phyloP scores from a whole-genome alignment of 2,113 vertebrate species.

The Triplophysa tibetana region DNA sequence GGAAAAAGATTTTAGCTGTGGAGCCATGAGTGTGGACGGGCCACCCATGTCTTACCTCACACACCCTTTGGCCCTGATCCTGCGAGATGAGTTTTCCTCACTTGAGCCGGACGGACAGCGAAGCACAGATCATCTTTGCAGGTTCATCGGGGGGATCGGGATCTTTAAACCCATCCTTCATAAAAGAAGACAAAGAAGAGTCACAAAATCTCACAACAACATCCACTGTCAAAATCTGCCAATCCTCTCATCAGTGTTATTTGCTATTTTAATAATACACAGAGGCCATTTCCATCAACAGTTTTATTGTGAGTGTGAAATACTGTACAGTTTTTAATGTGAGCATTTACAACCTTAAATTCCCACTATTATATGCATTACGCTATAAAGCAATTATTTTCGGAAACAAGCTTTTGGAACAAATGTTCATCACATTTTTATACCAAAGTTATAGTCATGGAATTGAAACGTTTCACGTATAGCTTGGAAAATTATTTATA shows the following conservation, averaged over 20 bases:
- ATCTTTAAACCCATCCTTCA: not conserved
- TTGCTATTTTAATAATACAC: not conserved
- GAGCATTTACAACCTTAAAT: not conserved
- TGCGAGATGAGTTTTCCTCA: constrained; percentile 72
- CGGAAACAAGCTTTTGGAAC: too few species aligned
- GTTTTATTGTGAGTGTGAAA: not conserved
- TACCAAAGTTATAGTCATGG: too few species aligned
- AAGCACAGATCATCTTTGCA: not conserved
- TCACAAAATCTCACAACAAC: not conserved
- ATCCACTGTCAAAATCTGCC: not conserved
- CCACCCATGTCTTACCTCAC: constrained; percentile 59
- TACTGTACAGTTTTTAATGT: not conserved
- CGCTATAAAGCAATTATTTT: too few species aligned
- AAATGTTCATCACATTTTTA: too few species aligned
- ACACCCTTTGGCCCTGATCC: constrained; percentile 51
- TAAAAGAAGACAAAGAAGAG: too few species aligned
- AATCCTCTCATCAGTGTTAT: not conserved
- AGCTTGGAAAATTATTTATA: too few species aligned
- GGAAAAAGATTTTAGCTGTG: constrained; percentile 55
- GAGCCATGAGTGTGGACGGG: constrained; percentile 49
- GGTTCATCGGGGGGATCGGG: not conserved
- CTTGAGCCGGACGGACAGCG: constrained; percentile 26
- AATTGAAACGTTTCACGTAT: too few species aligned
- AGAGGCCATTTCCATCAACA: not conserved
- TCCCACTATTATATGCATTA: too few species aligned